These are phyloP conservation scores for Trichogramma evanescens DNA, from an alignment of 2,888 invertebrate species.

Conservation along the genomic window DNA sequence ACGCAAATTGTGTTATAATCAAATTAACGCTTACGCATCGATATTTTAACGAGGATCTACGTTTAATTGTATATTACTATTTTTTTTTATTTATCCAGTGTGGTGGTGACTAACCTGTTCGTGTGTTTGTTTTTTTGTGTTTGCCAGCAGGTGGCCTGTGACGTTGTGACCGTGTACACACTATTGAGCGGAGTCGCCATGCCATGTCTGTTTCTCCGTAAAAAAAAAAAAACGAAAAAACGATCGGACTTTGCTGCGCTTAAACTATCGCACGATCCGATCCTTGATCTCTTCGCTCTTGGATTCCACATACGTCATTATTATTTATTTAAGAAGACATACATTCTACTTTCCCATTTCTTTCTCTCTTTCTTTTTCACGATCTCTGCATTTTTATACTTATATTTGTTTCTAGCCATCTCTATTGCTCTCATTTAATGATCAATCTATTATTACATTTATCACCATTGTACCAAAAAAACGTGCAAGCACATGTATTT, in stretches of 20 bases:
- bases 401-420: no score
- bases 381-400: background rate
- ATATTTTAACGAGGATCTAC: slow-evolving; percentile 18
- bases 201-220: slow-evolving; percentile 45
- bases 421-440: no score
- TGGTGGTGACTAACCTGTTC: slow-evolving; percentile 48
- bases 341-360: slow-evolving; percentile 11
- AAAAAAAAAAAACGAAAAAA: slow-evolving; percentile 4
- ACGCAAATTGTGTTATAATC: no score
- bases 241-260: slow-evolving; percentile 28
- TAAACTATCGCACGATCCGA: slow-evolving; percentile 13
- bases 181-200: slow-evolving; percentile 46
- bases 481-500: no score
- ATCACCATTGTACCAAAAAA: no score
- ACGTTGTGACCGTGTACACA: slow-evolving; percentile 47
- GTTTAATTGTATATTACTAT: slow-evolving; percentile 9
- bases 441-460: no score
- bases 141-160: slow-evolving; percentile 50
- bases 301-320: slow-evolving; percentile 14
- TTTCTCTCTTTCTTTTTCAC: slow-evolving; percentile 8
- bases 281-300: slow-evolving; percentile 24
- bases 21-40: slow-evolving; percentile 14
- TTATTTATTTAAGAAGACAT: background rate
- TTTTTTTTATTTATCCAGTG: slow-evolving; percentile 31
- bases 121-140: slow-evolving; percentile 49